A percentile compares a stretch with the other conserved stretches of the same genome.
Evolutionary conservation across 2,113 vertebrate genomes (phyloP).

Genomic region (Antechinus flavipes): DNA sequence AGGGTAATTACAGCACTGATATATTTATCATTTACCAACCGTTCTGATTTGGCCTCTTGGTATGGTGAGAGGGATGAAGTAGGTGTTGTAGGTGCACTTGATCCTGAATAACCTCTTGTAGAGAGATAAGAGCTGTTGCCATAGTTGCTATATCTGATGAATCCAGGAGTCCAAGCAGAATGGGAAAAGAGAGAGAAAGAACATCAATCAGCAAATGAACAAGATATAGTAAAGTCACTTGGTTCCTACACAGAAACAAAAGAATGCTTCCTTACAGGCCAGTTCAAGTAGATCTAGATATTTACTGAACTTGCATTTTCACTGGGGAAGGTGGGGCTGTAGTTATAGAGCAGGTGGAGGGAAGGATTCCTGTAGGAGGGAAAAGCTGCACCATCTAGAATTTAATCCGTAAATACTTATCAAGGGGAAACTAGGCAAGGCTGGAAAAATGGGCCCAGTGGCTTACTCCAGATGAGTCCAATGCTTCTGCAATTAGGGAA

Average conservation of each 20-base stretch:
- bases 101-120: conserved; percentile 82
- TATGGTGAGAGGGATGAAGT: conserved; percentile 79
- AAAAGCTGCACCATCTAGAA: neutral
- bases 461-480: neutral
- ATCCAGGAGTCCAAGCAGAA: conserved; percentile 21
- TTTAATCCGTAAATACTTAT: neutral
- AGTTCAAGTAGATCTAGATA: neutral
- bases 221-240: neutral
- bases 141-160: conserved; percentile 87
- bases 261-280: neutral
- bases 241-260: conserved; percentile 26
- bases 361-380: neutral
- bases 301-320: neutral
- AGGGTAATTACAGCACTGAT: neutral
- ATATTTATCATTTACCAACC: conserved; percentile 81
- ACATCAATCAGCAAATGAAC: conserved; percentile 27
- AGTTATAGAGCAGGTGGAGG: neutral
- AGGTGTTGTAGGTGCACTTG: conserved; percentile 81
- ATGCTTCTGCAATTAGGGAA: neutral
- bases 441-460: neutral
- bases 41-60: conserved; percentile 89
- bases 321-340: neutral
- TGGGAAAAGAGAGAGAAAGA: conserved; percentile 59
- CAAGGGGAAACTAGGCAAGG: neutral
- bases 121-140: conserved; percentile 83